Conservation (phyloP, 2,888 invertebrate genomes). For the Phalera bucephala region DNA sequence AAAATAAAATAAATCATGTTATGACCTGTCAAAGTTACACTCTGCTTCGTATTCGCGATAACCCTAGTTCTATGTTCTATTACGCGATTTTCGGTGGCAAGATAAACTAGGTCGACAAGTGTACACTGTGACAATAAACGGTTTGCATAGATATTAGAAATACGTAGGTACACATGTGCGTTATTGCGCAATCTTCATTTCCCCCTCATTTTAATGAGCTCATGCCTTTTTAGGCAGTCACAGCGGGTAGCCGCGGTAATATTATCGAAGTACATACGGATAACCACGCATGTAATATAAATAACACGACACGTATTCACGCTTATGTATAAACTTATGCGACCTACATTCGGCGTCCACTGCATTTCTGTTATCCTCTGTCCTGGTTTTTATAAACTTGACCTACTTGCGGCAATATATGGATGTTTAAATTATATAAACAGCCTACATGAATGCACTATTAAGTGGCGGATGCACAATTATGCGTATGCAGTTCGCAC, state of each 20-base stretch:
- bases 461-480: conserved; percentile 44
- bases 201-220: conserved; percentile 1
- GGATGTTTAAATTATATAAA: conserved; percentile 58
- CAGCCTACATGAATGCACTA: conserved; percentile 49
- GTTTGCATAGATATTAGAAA: not conserved
- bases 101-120: conserved; percentile 1
- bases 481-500: conserved; percentile 40
- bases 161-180: not conserved
- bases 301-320: conserved; percentile 13
- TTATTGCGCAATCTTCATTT: not conserved
- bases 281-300: conserved; percentile 14
- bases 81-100: conserved; percentile 2
- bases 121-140: conserved; percentile 1
- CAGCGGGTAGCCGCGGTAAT: not conserved
- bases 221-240: not conserved
- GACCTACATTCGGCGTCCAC: conserved; percentile 64
- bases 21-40: too few relatives aligned
- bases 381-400: conserved; percentile 75
- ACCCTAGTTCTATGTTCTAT: not conserved
- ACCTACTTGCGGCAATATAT: conserved; percentile 59
- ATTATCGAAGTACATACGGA: too few relatives aligned
- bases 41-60: too few relatives aligned
- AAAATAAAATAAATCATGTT: too few relatives aligned
- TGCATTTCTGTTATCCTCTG: conserved; percentile 76
- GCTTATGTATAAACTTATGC: conserved; percentile 26